Base-by-base conservation (phyloP, 2,113 vertebrate genomes). In the Todiramphus saurophagus region DNA sequence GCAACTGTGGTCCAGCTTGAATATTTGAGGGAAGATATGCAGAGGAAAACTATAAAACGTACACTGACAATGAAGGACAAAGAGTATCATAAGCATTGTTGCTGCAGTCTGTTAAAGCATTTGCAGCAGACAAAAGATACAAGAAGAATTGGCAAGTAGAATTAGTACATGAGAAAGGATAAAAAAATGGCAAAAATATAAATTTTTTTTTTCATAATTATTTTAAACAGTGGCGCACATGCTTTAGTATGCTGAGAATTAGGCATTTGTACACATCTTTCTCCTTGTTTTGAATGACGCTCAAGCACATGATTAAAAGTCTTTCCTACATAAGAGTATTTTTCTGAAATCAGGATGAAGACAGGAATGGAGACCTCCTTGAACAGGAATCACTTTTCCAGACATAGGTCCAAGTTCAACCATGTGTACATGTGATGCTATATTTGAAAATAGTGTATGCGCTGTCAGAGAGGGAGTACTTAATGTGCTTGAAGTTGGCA, bases 11-110 rank as follows among this genome's bases (percentile, higher is more conserved):
- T 95, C 96, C 95, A 86, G 90, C 91, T 74, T 86, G 64, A 85
- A 73, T 77, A 56, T 78, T 87, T 60, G 90, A 94, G 89, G 70
- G 63, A 96, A 93, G 94, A 96, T 91, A 94, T 92, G 56, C 64
- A 95, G 67, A 95, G 91, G 92, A 91, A 96, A 97, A 85, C 89
- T 87, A 90, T n/a, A 94, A 97, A 94, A 84, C 58, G 66, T 76
- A 21, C 53, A 1, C 59, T 89, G 79, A 79, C 89, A 93, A 69
- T 60, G 88, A 96, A 94, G 60, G 82, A 94, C 62, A 92, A 82
- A 55, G 83, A 75, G 39, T 88, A 73, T 70, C 94, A 74, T 43
- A 83, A 95, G 51, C 72, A 56, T 66, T 46, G 4, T 39, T 64
- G 75, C 48, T 76, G 64, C 75, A 72, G 63, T 90, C 75, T 90